These are phyloP conservation scores for Anabas testudineus DNA, from an alignment of 2,797 vertebrate species.

Conservation along the genomic window DNA sequence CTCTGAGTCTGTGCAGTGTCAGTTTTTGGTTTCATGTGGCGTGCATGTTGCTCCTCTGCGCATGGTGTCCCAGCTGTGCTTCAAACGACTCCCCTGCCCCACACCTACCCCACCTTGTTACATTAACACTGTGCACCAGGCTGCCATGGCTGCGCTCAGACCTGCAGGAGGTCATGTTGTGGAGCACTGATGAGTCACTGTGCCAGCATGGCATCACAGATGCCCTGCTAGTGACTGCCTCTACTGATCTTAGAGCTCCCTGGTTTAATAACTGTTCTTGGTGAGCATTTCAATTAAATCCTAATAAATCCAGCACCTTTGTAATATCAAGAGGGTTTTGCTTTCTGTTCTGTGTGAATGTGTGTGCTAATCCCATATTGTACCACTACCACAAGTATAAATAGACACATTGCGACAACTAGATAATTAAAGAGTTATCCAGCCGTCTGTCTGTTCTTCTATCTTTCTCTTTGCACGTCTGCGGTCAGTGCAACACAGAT, in stretches of 20 bases:
- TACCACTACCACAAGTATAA: conserved; percentile 16
- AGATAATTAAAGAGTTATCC: conserved; percentile 42
- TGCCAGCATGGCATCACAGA: conserved; percentile 64
- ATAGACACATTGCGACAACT: conserved; percentile 19
- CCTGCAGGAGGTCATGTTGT: conserved; percentile 66
- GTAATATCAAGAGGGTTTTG: conserved; percentile 33
- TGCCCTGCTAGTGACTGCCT: conserved; percentile 61
- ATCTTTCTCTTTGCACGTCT: conserved; percentile 14
- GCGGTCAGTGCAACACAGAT: conserved; percentile 29
- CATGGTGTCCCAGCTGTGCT: neutral
- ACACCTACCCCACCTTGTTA: conserved; percentile 38
- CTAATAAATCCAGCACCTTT: conserved; percentile 54
- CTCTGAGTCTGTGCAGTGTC: conserved; percentile 25
- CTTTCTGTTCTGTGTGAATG: conserved; percentile 9
- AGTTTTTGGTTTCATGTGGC: neutral
- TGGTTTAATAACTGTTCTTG: conserved; percentile 56
- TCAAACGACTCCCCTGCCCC: conserved; percentile 1
- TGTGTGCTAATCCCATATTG: conserved; percentile 14
- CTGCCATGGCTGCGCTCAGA: conserved; percentile 54
- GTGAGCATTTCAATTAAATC: conserved; percentile 65
- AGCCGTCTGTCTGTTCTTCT: conserved; percentile 10
- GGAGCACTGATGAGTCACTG: conserved; percentile 68
- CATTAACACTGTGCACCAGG: conserved; percentile 32
- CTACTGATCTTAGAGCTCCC: conserved; percentile 37
- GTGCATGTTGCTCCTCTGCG: neutral